These are phyloP conservation scores for Mystacides longicornis DNA, from an alignment of 2,888 invertebrate genomes.

Conservation along the genomic window DNA sequence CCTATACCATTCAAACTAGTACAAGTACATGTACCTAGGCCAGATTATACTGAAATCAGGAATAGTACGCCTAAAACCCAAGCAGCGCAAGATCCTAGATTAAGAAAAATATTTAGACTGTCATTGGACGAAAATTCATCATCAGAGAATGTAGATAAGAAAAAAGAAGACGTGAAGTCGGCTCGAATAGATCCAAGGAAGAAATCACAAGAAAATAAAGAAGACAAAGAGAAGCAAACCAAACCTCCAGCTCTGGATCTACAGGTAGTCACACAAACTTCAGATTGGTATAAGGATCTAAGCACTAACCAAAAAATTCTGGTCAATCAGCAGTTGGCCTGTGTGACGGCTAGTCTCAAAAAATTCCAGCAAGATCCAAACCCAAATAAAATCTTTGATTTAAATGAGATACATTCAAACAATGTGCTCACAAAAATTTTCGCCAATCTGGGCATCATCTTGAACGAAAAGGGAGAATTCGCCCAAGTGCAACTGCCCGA, in stretches of 20 bases:
- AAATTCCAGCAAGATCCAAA: constrained; percentile 53
- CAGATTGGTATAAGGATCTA: constrained; percentile 62
- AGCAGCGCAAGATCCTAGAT: constrained; percentile 66
- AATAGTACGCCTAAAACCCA: constrained; percentile 63
- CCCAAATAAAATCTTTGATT: constrained; percentile 49
- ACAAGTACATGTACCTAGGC: constrained; percentile 58
- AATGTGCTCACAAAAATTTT: constrained; percentile 52
- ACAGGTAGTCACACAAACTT: constrained; percentile 58
- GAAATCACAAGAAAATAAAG: constrained; percentile 38
- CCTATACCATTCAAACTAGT: constrained; percentile 62
- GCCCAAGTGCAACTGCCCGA: constrained; percentile 44
- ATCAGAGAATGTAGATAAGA: constrained; percentile 49
- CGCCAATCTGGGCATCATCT: constrained; percentile 52
- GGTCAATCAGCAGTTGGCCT: constrained; percentile 60
- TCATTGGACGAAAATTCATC: constrained; percentile 52
- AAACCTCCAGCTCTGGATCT: constrained; percentile 45
- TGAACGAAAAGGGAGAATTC: constrained; percentile 53
- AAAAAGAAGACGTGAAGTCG: constrained; percentile 35
- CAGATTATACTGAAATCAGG: constrained; percentile 68
- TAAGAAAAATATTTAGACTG: constrained; percentile 66
- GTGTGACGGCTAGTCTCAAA: constrained; percentile 54
- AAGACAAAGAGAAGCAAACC: constrained; percentile 15
- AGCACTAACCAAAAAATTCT: constrained; percentile 66
- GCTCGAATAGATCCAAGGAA: constrained; percentile 45
- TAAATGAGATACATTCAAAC: constrained; percentile 46